These are phyloP conservation scores for Microplitis manilae DNA, from an alignment of 2,888 invertebrate species.

Conservation along the genomic window DNA sequence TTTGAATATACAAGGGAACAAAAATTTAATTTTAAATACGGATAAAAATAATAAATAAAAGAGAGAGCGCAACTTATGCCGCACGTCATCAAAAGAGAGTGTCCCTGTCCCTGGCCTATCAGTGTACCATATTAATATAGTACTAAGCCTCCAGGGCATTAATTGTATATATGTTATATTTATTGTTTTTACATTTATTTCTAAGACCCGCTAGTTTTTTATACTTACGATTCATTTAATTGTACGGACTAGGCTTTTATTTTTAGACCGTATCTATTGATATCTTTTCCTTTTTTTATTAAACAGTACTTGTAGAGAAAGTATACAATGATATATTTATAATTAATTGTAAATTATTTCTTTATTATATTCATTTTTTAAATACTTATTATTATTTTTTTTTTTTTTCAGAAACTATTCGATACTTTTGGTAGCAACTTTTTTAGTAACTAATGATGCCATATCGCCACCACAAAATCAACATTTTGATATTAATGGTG, in stretches of 20 bases:
- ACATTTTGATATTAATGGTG: constrained; percentile 32
- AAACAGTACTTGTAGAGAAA: neutral
- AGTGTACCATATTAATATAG: neutral
- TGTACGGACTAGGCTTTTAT: neutral
- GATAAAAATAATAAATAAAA: constrained; percentile 10
- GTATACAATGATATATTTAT: neutral
- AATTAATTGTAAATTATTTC: neutral
- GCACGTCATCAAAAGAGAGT: constrained; percentile 19
- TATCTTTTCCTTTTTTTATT: neutral
- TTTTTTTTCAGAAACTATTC: constrained; percentile 26
- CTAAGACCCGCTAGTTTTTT: neutral
- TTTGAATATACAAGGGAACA: neutral
- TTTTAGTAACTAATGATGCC: constrained; percentile 11
- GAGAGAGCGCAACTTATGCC: constrained; percentile 23
- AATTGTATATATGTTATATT: constrained; percentile 6
- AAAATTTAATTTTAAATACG: neutral
- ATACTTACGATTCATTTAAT: constrained; percentile 7
- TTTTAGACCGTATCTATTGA: neutral
- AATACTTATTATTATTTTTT: constrained; percentile 8
- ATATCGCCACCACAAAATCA: neutral
- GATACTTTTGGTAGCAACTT: constrained; percentile 12
- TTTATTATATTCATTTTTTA: neutral
- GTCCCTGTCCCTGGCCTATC: constrained; percentile 35
- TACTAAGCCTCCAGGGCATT: constrained; percentile 14
- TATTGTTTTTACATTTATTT: constrained; percentile 16